Evolutionary conservation across 1,140 invertebrate species (phyloP).

Genomic region (Asbolus verrucosus): DNA sequence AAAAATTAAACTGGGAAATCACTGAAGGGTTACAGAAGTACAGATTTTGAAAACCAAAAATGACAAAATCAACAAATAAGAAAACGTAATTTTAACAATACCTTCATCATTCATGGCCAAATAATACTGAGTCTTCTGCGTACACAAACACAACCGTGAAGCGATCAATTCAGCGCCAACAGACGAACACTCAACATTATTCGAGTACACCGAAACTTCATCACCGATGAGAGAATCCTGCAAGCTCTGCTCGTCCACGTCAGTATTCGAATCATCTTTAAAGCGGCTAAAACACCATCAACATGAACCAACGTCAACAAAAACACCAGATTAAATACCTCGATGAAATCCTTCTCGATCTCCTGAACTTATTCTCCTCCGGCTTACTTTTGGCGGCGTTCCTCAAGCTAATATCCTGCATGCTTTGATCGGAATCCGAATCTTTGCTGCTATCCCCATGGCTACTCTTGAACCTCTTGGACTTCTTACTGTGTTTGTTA

Average conservation of each 20-base stretch:
- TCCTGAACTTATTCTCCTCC: slow-evolving; percentile 39
- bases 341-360: slow-evolving; percentile 50
- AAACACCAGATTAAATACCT: slow-evolving; percentile 40
- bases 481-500: slow-evolving; percentile 34
- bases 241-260: neutral
- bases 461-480: slow-evolving; percentile 47
- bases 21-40: too few relatives aligned
- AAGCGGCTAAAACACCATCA: slow-evolving; percentile 2
- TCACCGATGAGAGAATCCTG: neutral
- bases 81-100: too few relatives aligned
- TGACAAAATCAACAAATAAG: too few relatives aligned
- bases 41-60: too few relatives aligned
- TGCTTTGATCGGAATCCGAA: slow-evolving; percentile 49
- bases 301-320: too few relatives aligned
- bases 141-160: slow-evolving; percentile 56
- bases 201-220: neutral
- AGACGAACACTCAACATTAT: slow-evolving; percentile 47
- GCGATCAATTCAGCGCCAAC: slow-evolving; percentile 48
- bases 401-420: slow-evolving; percentile 2
- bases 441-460: slow-evolving; percentile 41
- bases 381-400: slow-evolving; percentile 23
- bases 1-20: too few relatives aligned
- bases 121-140: slow-evolving; percentile 48
- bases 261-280: slow-evolving; percentile 12
- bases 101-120: slow-evolving; percentile 3